A percentile compares a stretch with the other conserved stretches of the same genome.
phyloP scores from a whole-genome alignment of 2,888 invertebrate species.

The Drosophila emarginata region DNA sequence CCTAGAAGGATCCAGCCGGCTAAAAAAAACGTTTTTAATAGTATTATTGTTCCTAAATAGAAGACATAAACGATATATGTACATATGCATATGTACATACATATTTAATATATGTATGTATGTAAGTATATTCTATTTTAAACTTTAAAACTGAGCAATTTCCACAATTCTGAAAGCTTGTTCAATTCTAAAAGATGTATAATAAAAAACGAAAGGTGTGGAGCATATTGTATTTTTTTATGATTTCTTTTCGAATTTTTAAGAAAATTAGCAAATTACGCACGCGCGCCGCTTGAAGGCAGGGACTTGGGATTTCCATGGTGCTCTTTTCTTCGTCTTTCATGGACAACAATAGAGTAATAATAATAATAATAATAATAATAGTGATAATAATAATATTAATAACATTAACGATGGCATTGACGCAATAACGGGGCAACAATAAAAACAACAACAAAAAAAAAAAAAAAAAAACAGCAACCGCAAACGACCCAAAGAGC shows the following conservation, averaged over 20 bases:
- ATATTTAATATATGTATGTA: too few species aligned
- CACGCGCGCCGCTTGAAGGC: neutral
- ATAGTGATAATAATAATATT: constrained; percentile 32
- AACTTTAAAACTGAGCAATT: too few species aligned
- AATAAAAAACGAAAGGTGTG: neutral
- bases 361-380: constrained; percentile 21
- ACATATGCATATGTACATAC: too few species aligned
- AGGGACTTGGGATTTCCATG: neutral
- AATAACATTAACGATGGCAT: constrained; percentile 49
- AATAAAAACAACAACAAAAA: constrained; percentile 32
- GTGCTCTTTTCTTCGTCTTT: neutral
- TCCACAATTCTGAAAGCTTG: too few species aligned
- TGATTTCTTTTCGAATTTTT: neutral
- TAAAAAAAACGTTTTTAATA: too few species aligned
- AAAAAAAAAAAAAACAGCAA: constrained; percentile 12
- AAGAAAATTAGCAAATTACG: neutral
- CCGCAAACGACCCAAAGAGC: constrained; percentile 18
- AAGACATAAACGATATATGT: too few species aligned
- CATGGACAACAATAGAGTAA: constrained; percentile 11
- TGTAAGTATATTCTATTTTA: too few species aligned
- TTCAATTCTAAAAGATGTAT: too few species aligned
- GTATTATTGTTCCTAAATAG: too few species aligned
- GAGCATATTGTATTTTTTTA: neutral
- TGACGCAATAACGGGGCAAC: constrained; percentile 50
- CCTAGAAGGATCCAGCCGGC: too few species aligned